Base-by-base conservation (phyloP, 2,113 vertebrate genomes). In the Aptenodytes patagonicus region DNA sequence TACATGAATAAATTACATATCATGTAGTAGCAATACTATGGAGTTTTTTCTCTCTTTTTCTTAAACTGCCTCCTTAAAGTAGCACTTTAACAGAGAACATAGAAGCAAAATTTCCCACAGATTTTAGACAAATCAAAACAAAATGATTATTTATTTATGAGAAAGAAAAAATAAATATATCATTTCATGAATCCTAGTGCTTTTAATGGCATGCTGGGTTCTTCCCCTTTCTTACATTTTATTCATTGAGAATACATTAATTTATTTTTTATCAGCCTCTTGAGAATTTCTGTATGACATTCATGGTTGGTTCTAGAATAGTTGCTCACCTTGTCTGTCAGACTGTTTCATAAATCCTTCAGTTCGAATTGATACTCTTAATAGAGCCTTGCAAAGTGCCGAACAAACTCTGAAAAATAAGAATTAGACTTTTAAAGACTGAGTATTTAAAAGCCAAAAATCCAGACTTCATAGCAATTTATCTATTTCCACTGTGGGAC, bases 401-500 rank as follows among this genome's bases (percentile, higher is more conserved):
- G 6, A 71, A 65, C 17, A 83, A 80, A 32, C 8, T 55, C 22
- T 65, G 46, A 65, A 76, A 77, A 87, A 62, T 1, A 9, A 80
- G 21, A 68, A 64, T 68, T 62, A 44, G 18, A 40, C 15, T 54
- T 83, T 17, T 26, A 83, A 20, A 72, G 25, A 57, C 3, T 16
- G 13, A 66, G 8, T 62, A 10, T 12, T 36, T 69, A n/a, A 76
- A 83, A 72, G 25, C 22, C 11, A 44, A n/a, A 83, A 79, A 29
- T n/a, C 10, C 16, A 58, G 18, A 60, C 1, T 46, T 65, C 2
- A n/a, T 52, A 54, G 3, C 0, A 2, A n/a, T 62, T 17, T 85
- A 15, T 22, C 24, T 85, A 7, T 32, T 57, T 85, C 31, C 14
- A 14, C 2, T 29, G 24, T 65, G 21, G 22, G 13, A 83, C 16